Percentiles rank a stretch among this genome's conserved stretches.
phyloP scores from a whole-genome alignment of 2,888 invertebrate genomes.

The Mycalesis mineus region DNA sequence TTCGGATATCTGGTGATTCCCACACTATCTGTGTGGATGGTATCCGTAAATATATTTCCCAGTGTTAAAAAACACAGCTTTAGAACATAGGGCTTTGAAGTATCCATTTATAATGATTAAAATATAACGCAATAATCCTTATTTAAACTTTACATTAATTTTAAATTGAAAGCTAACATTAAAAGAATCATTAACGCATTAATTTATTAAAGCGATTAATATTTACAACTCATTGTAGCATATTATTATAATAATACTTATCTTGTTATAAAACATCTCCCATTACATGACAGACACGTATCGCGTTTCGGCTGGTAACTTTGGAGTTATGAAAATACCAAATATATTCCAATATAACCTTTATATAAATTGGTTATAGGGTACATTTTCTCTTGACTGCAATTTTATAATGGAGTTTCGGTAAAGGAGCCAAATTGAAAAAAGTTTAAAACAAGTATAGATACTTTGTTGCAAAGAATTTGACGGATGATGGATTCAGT shows the following conservation, averaged over 20 bases:
- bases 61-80: too few species aligned
- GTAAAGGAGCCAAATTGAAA: constrained; percentile 24
- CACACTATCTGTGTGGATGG: too few species aligned
- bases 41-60: too few species aligned
- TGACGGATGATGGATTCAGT: constrained; percentile 30
- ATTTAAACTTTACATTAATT: too few species aligned
- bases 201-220: constrained; percentile 4
- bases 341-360: background rate
- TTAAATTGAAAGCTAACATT: too few species aligned
- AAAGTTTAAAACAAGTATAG: constrained; percentile 23
- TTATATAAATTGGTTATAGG: background rate
- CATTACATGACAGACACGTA: constrained; percentile 23
- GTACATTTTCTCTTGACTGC: constrained; percentile 2
- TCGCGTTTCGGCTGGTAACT: constrained; percentile 19
- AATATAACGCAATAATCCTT: too few species aligned
- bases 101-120: too few species aligned
- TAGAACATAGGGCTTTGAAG: too few species aligned
- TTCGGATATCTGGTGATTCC: too few species aligned
- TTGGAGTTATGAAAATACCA: constrained; percentile 15
- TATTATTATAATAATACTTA: constrained; percentile 10
- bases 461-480: constrained; percentile 26
- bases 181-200: background rate
- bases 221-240: constrained; percentile 5
- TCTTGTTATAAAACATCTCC: constrained; percentile 24
- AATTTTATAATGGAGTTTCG: constrained; percentile 17